Conservation (phyloP, 2,113 vertebrate genomes). For the Probosciger aterrimus region DNA sequence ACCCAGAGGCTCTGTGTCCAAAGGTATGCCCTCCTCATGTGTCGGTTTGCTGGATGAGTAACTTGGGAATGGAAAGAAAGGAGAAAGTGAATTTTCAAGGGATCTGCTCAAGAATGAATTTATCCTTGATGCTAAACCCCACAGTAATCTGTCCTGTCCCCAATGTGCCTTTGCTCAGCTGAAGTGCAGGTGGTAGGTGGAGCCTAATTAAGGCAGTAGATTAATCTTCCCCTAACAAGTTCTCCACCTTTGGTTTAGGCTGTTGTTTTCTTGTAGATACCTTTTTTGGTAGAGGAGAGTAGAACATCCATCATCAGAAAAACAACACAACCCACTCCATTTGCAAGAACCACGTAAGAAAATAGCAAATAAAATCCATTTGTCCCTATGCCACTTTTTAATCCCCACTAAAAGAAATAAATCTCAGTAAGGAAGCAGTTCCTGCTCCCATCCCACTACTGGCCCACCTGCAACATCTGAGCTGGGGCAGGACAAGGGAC, state of each 20-base stretch:
- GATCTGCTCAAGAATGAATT: not conserved
- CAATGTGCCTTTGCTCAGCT: not conserved
- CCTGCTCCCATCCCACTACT: not conserved
- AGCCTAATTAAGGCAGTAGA: not conserved
- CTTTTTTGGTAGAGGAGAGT: not conserved
- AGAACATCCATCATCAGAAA: not conserved
- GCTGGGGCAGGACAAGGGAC: not conserved
- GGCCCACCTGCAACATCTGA: not conserved
- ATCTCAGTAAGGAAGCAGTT: not conserved
- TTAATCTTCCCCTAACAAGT: not conserved
- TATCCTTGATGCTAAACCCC: not conserved
- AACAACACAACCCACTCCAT: not conserved
- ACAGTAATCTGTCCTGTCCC: not conserved
- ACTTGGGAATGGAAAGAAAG: not conserved
- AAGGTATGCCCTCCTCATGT: not conserved
- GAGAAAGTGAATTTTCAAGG: not conserved
- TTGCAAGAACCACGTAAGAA: not conserved
- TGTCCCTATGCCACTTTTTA: not conserved
- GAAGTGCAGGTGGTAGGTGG: not conserved
- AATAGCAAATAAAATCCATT: not conserved
- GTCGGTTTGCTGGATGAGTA: not conserved
- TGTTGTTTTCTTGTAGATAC: not conserved
- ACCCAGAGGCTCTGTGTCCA: fast-evolving
- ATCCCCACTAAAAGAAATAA: not conserved
- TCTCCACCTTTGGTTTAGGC: not conserved